A percentile compares a stretch with the other conserved stretches of the same genome.
These are phyloP conservation scores for Morus bassanus DNA, from an alignment of 2,797 vertebrate genomes.

Conservation along the genomic window DNA sequence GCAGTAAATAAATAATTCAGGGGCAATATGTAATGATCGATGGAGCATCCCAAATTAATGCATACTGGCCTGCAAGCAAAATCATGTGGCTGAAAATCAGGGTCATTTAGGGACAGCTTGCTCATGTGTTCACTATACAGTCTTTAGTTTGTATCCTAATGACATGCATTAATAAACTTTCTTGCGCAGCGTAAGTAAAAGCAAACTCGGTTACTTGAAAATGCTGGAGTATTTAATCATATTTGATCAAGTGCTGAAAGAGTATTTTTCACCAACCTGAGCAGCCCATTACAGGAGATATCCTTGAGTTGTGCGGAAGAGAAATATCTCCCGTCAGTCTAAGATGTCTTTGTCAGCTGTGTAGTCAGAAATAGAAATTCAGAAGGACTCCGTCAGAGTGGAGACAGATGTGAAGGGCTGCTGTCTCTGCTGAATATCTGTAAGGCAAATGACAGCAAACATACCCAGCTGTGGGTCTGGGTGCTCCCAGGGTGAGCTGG, in stretches of 20 bases:
- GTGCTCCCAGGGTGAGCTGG: not conserved
- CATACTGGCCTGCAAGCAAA: not conserved
- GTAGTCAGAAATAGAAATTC: not conserved
- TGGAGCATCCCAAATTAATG: not conserved
- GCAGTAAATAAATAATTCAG: constrained; percentile 2
- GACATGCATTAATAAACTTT: not conserved
- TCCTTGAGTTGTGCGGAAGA: not conserved
- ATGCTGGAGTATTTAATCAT: not conserved
- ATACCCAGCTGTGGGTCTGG: not conserved
- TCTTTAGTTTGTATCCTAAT: not conserved
- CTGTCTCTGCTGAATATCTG: not conserved
- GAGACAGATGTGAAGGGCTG: not conserved
- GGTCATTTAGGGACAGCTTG: not conserved
- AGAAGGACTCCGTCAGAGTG: not conserved
- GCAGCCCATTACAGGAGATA: not conserved
- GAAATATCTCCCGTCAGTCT: not conserved
- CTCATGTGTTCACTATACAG: rapidly evolving
- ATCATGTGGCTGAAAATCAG: not conserved
- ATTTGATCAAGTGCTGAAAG: not conserved
- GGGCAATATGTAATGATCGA: not conserved
- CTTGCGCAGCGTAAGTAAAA: not conserved
- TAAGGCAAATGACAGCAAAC: not conserved
- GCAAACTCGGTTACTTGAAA: not conserved
- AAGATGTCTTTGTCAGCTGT: not conserved
- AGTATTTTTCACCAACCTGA: not conserved